Conservation (phyloP, 2,113 vertebrate species). For the Cyprinodon tularosa region DNA sequence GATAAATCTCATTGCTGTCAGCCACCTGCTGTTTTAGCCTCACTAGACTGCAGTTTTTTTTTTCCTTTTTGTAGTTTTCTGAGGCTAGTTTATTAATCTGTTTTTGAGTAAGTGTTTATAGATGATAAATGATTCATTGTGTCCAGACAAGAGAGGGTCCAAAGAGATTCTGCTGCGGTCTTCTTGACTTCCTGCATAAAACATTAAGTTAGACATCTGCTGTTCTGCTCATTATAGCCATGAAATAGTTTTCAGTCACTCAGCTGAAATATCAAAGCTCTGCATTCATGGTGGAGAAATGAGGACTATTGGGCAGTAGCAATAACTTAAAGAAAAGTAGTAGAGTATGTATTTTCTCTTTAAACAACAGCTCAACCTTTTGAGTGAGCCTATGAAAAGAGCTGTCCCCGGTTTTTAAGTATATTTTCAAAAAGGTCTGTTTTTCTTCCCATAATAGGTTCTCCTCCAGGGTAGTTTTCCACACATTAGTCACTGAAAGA, state of each 20-base stretch:
- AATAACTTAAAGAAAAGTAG: neutral
- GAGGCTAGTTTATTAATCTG: constrained; percentile 1
- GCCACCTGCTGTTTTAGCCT: constrained; percentile 46
- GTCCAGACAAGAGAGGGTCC: constrained; percentile 46
- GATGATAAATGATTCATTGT: constrained; percentile 27
- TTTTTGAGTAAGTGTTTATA: constrained; percentile 31
- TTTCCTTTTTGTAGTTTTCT: constrained; percentile 17
- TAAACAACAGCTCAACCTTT: neutral
- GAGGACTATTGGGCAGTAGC: neutral
- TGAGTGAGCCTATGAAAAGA: neutral
- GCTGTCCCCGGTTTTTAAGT: neutral
- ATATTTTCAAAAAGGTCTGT: neutral
- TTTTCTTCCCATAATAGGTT: neutral
- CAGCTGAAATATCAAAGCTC: constrained; percentile 19
- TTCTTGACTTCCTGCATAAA: constrained; percentile 32
- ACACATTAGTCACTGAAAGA: neutral
- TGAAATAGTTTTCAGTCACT: constrained; percentile 15
- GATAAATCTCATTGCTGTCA: constrained; percentile 54
- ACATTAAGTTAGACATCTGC: constrained; percentile 39
- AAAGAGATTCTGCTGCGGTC: constrained; percentile 41
- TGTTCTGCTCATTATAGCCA: constrained; percentile 17
- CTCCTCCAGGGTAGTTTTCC: neutral
- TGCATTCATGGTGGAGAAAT: neutral
- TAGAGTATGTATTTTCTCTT: neutral
- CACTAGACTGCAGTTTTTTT: constrained; percentile 18